phyloP scores from a whole-genome alignment of 2,113 vertebrate species.

The Rhizomys pruinosus region DNA sequence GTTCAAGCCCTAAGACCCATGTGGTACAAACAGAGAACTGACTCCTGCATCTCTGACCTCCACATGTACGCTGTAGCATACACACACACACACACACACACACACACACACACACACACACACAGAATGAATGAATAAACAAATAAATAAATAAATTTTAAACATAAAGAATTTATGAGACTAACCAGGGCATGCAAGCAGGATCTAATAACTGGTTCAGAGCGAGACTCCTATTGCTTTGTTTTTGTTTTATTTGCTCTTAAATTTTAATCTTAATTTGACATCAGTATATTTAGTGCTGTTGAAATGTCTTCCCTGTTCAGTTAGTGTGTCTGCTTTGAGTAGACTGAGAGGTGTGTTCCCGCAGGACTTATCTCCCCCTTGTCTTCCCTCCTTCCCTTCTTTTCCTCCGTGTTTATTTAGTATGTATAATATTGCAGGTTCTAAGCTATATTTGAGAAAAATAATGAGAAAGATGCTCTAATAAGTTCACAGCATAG shows the following conservation, averaged over 20 bases:
- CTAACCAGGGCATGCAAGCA: neutral
- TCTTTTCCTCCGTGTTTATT: neutral
- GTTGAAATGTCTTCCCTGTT: conserved; percentile 3
- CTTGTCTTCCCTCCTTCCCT: neutral
- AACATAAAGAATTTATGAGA: neutral
- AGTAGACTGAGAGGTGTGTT: neutral
- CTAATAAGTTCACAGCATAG: neutral
- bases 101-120: neutral
- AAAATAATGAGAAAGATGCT: conserved; percentile 5
- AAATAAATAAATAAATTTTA: neutral
- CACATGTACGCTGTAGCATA: neutral
- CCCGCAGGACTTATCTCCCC: neutral
- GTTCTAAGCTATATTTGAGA: neutral
- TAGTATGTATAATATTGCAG: neutral
- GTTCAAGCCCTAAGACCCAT: no score
- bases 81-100: neutral
- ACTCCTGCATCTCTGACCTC: neutral
- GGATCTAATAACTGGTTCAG: neutral
- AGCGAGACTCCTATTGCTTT: neutral
- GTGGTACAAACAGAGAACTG: neutral
- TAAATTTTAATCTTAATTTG: neutral
- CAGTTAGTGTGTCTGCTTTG: neutral
- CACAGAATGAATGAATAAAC: no score
- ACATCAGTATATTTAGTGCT: neutral
- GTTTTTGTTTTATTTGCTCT: neutral